These are phyloP conservation scores for Noctilio leporinus DNA, from an alignment of 2,113 vertebrate species.

Conservation along the genomic window DNA sequence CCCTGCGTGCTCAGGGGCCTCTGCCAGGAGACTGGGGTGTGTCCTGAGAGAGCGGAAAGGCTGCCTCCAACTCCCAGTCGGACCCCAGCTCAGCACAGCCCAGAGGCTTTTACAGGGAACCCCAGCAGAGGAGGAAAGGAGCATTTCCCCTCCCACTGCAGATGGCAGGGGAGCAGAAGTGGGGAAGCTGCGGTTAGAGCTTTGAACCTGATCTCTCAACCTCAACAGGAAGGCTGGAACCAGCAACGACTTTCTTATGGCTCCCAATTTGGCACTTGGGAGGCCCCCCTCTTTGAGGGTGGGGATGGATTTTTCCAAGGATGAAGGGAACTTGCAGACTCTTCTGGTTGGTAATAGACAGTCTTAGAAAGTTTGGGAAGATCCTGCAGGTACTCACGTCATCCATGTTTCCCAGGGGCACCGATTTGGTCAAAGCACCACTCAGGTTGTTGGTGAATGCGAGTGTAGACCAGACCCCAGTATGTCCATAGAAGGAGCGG, in stretches of 20 bases:
- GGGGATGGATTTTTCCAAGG: neutral
- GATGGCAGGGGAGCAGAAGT: neutral
- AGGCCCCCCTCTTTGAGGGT: neutral
- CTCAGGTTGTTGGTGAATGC: neutral
- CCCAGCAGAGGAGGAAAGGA: neutral
- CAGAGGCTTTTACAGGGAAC: neutral
- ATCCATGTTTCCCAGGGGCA: neutral
- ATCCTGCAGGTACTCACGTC: neutral
- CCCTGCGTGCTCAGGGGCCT: neutral
- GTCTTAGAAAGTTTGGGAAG: neutral
- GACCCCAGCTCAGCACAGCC: neutral
- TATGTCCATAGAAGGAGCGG: neutral
- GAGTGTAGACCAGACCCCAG: neutral
- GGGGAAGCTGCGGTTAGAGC: neutral
- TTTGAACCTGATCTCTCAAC: slow-evolving; percentile 65
- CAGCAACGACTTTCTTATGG: neutral
- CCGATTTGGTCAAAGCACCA: neutral
- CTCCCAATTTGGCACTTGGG: slow-evolving; percentile 37
- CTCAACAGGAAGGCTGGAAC: neutral
- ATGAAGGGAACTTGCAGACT: neutral
- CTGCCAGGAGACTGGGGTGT: neutral
- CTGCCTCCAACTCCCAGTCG: neutral
- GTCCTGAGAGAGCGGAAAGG: neutral
- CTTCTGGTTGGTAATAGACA: neutral
- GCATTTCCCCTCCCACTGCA: neutral